Base-by-base conservation (phyloP, 2,797 vertebrate species). In the Manis pentadactyla region DNA sequence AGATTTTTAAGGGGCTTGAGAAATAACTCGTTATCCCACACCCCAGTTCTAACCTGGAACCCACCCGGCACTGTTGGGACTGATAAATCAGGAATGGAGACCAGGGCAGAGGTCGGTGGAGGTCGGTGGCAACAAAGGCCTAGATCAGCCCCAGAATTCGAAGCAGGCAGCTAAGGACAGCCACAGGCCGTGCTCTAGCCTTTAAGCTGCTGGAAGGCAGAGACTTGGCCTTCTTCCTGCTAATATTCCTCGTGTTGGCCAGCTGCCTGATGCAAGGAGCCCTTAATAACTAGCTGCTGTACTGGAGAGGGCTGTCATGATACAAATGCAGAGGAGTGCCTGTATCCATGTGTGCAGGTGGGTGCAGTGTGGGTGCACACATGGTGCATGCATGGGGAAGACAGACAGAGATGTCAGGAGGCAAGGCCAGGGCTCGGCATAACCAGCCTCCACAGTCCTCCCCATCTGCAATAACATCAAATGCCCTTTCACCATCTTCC, bases 141-240 rank as follows among this genome's bases (percentile, higher is more conserved):
- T 64, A 46, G 23, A 25, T 19, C 21, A 63, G n/a, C 37, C 27
- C 49, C n/a, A 79, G 87, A 63, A 34, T 46, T 29, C 37, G 39
- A 34, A 19, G 0, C 14, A 4, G 13, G n/a, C 27, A 0, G 49
- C 31, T 29, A 3, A 7, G 37, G 71, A 15, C 1, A 4, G 27
- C 2, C 21, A 14, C 1, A 12, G 71, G 42, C n/a, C 15, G 11
- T 10, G 0, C 1, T 0, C 27, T 7, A 15, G 1, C 27, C 21
- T 1, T 3, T 12, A 37, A 69, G 2, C 21, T 13, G 2, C 31
- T 2, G 2, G 74, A 39, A 34, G 42, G 11, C 12, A 17, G 7
- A 17, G 21, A 17, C 53, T 31, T 53, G 14, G 42, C 51, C n/a
- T 46, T 61, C 2, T 1, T 18, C 12, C 0, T 37, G 19, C 55